phyloP scores from a whole-genome alignment of 2,113 vertebrate genomes.

The Chamaea fasciata region DNA sequence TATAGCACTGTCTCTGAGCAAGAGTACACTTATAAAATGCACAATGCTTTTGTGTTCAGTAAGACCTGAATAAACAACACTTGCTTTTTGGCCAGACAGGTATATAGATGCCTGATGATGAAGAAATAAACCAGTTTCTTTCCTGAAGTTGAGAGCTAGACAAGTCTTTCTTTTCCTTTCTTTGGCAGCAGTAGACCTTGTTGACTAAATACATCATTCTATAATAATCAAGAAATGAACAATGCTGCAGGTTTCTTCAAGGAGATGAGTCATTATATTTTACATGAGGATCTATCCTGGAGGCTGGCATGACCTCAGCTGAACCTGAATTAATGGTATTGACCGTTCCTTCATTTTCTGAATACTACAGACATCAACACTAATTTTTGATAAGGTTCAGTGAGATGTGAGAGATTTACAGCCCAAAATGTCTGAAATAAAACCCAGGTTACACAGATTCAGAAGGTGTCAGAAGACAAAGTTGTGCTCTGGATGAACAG shows the following conservation, averaged over 20 bases:
- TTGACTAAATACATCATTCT: not conserved
- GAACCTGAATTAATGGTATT: not conserved
- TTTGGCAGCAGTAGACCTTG: not conserved
- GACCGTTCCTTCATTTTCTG: constrained; percentile 22
- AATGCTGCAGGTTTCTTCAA: not conserved
- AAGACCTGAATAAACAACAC: not conserved
- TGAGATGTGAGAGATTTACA: not conserved
- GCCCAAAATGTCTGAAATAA: not conserved
- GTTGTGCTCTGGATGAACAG: not conserved
- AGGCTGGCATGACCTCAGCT: not conserved
- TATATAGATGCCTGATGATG: not conserved
- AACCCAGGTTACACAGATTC: not conserved
- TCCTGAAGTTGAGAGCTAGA: not conserved
- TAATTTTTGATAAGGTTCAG: not conserved
- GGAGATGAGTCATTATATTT: not conserved
- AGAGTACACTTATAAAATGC: not conserved
- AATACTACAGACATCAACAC: not conserved
- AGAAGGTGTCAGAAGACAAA: not conserved
- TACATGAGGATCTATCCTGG: not conserved
- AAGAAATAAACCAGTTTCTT: not conserved
- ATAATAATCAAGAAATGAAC: not conserved
- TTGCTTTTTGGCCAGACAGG: not conserved
- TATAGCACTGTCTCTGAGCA: not conserved
- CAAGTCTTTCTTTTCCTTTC: not conserved
- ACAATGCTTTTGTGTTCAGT: not conserved